Evolutionary conservation across 2,888 invertebrate species (phyloP), one percentile per base, ranked within the genome.

Genomic region (Drosophila lacicola): DNA sequence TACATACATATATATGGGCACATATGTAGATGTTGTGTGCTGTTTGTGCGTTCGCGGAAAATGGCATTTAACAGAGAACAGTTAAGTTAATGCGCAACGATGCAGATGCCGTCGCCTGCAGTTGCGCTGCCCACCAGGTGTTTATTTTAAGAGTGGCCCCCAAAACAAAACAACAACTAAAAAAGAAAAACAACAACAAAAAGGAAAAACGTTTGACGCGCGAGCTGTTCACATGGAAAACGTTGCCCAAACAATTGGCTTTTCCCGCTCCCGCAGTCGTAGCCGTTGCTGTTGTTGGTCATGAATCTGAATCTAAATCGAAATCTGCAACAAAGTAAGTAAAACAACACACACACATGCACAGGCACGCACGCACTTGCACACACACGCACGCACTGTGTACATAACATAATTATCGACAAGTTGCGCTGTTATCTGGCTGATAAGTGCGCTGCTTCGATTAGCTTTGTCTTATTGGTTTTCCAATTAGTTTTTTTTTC

Each of bases 311-410:
- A 75, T 70, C 81, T 91, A 57, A 92, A 91, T 82, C 84, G 91
- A 60, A 91, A 90, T 78, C 83, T 90, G 71, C 91, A 91, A 65
- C 90, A 91, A 78, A 83, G 91, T 92, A 86, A 92, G 92, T 92
- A 74, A 25, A 17, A 44, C 34, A 21, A 21, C 57, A 14, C 36
- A 10, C 14, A 21, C 49, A 10, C 58, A 13, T 13, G 10, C 29
- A 25, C 13, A 13, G 13, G 2, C 21, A 13, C 0, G 5, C 49
- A 10, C 36, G 19, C 10, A 8, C 34, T 3, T 4, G 0, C 19
- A 8, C 34, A 2, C 13, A 0, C 14, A 5, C 5, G n/a, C 10
- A 10, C 14, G 3, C 50, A 36, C 45, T 41, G 41, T 56, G 76
- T 60, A 74, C 63, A 68, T 64, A 68, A 69, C 68, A 77, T 77